Base-by-base conservation (phyloP, 2,797 vertebrate genomes). In the Schizothorax lantsangensis region DNA sequence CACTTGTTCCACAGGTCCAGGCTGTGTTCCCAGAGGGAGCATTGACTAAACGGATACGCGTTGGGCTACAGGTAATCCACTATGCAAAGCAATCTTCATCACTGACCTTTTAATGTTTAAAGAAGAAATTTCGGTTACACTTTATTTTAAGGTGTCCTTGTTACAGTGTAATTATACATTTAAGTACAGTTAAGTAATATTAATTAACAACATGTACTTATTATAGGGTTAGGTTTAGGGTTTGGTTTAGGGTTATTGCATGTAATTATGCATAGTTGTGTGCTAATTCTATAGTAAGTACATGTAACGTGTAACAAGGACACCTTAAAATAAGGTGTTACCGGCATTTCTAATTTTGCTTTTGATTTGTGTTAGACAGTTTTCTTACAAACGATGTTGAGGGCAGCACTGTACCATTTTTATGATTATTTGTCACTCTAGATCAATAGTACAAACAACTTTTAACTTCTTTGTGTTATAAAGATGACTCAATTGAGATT, bases 21-120 rank as follows among this genome's bases (percentile, higher is more conserved):
- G 97, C 98, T 0, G 97, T 98, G 78, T 99, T 99, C 92, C 98
- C 98, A 1, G 98, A 99, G 89, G 98, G 98, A 19, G 98, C 98
- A 0, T 95, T 99, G 12, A 99, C 98, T 78, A 99, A 99, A 92
- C 94, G 97, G 81, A 99, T 99, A 89, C 95, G 98, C 0, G 98
- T 99, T 52, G 98, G 98, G 86, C 95, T 99, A 33, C 98, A 99
- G 98, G 98, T 99, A 95, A 73, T 49, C 2, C 7, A 30, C 14
- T 23, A 19, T 79, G 36, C 62, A 7, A 40, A 17, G 23, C 9
- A 59, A n/a, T 6, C 17, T 23, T 84, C 26, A 15, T 52, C 10
- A 54, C 0, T 40, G 75, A 78, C 14, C 12, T 17, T 75, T 33
- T 21, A 23, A 10, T 71, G 21, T 71, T n/a, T 62, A 47, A 26